Base-by-base conservation (phyloP, 2,888 invertebrate genomes). In the Ypsolopha sequella region DNA sequence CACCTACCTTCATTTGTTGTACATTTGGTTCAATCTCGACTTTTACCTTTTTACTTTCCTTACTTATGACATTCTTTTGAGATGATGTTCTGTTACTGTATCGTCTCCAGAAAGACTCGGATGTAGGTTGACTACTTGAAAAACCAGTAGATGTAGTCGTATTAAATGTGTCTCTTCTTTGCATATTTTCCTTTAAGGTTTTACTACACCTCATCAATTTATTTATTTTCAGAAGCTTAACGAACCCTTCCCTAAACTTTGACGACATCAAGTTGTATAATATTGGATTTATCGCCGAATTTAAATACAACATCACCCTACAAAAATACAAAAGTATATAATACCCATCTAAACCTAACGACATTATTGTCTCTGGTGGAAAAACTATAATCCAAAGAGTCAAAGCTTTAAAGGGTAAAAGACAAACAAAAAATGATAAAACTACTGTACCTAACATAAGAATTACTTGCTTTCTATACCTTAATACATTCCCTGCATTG, bases 181-280 rank as follows among this genome's bases (percentile, higher is more conserved):
- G 89, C 66, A 91, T 89, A 39, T 87, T 89, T 53, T 87, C 86
- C 49, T 80, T 74, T 47, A 84, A 66, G 54, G 66, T 78, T 41
- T 80, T 73, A 51, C 85, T 76, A 53, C 80, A 84, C 46, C 79
- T 75, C 73, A 86, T 78, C 52, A 82, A 60, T 55, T 80, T 86
- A 58, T 84, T 85, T 43, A 86, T 78, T 55, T 61, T 81, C 36
- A 93, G 88, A 48, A 94, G 76, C 63, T 89, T 90, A 51, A 92
- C 87, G 61, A 95, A 95, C 6, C 94, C 95, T 50, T 92, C 91
- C 7, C 96, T 89, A 80, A 97, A 97, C 72, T 96, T 96, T 1
- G 95, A 94, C 53, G 95, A 95, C 92, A 96, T 95, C 52, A 96
- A 89, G 73, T 96, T 96, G 79, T 97, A 97, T 50, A 97, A 82